Evolutionary conservation across 2,888 invertebrate genomes (phyloP).

Genomic region (Pristionchus arcanus): DNA sequence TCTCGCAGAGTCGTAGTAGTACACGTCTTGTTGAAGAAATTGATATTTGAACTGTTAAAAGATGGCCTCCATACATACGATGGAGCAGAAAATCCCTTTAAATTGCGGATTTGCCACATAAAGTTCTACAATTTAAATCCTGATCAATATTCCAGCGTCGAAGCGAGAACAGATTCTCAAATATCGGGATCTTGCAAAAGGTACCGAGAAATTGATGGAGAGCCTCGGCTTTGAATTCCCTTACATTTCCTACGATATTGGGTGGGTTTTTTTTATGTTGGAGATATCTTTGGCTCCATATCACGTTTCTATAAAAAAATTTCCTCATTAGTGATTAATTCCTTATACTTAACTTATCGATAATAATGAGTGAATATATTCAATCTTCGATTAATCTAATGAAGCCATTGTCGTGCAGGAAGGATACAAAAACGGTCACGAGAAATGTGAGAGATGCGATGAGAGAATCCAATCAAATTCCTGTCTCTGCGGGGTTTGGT

Average conservation of each 20-base stretch:
- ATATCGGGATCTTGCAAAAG: background rate
- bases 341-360: slow-evolving; percentile 1
- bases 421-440: background rate
- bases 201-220: background rate
- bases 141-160: background rate
- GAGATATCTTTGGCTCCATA: background rate
- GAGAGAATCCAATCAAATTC: slow-evolving; percentile 13
- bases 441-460: slow-evolving; percentile 37
- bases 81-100: background rate
- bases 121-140: background rate
- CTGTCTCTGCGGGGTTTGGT: background rate
- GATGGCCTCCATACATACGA: no score
- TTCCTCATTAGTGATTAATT: background rate
- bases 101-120: background rate
- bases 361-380: background rate
- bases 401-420: background rate
- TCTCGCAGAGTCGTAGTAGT: background rate
- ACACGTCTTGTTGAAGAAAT: background rate
- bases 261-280: background rate
- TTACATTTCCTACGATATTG: background rate
- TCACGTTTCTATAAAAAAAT: background rate
- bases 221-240: background rate
- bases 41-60: background rate
- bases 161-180: background rate
- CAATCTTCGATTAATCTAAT: background rate